Percentiles rank a stretch among this genome's conserved stretches.
These are phyloP conservation scores for Mallotus villosus DNA, from an alignment of 2,797 vertebrate species.

Conservation along the genomic window DNA sequence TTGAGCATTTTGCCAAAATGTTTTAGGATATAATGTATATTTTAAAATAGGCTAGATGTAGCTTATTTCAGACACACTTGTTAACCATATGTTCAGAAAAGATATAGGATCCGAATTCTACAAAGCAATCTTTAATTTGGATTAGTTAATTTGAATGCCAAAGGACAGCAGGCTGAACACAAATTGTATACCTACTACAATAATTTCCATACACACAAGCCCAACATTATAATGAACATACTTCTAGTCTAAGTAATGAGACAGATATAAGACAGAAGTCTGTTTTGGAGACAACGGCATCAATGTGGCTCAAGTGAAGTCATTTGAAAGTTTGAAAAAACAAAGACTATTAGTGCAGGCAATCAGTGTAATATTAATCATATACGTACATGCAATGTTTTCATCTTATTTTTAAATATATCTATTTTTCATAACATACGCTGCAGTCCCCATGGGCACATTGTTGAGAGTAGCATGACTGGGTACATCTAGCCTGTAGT, in stretches of 20 bases:
- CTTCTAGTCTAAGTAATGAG: neutral
- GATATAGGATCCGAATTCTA: neutral
- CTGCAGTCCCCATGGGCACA: conserved; percentile 63
- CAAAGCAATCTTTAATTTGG: conserved; percentile 40
- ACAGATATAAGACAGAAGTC: conserved; percentile 38
- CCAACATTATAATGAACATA: neutral
- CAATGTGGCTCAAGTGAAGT: conserved; percentile 27
- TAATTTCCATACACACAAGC: no score
- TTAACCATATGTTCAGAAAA: neutral
- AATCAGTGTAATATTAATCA: conserved; percentile 47
- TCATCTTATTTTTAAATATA: conserved; percentile 50
- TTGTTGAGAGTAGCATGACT: conserved; percentile 60
- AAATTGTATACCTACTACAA: conserved; percentile 13
- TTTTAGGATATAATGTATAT: neutral
- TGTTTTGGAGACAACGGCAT: conserved; percentile 15
- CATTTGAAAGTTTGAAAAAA: conserved; percentile 23
- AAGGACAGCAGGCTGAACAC: conserved; percentile 16
- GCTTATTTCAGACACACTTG: conserved; percentile 18
- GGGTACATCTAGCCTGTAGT: conserved; percentile 67
- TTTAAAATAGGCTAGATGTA: neutral
- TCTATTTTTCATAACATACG: conserved; percentile 52
- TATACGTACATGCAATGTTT: conserved; percentile 54
- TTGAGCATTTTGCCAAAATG: neutral
- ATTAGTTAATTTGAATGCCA: conserved; percentile 34
- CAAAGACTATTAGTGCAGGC: neutral